These are phyloP conservation scores for Mactra quadrangularis DNA, from an alignment of 1,140 invertebrate species.

Conservation along the genomic window DNA sequence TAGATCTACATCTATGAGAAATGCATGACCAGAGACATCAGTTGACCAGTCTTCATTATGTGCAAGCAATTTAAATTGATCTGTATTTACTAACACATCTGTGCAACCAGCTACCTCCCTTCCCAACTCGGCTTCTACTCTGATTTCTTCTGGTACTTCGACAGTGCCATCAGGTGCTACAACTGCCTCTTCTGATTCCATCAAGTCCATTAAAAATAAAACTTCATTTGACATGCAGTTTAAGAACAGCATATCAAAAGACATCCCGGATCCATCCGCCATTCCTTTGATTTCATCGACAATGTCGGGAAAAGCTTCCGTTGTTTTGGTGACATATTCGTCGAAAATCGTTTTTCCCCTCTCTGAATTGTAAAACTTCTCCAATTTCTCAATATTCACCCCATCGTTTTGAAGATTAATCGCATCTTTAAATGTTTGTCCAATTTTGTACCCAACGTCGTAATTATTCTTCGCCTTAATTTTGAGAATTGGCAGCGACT, in stretches of 20 bases:
- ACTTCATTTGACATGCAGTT: constrained; percentile 30
- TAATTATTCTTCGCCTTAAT: constrained; percentile 35
- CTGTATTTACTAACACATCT: constrained; percentile 37
- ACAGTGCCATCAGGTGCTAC: no score
- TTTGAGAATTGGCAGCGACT: constrained; percentile 23
- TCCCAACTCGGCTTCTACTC: no score
- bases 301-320: constrained; percentile 29
- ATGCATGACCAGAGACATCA: constrained; percentile 3
- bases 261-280: constrained; percentile 1
- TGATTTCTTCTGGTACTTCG: background rate
- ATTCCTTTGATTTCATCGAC: constrained; percentile 42
- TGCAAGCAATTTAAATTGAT: constrained; percentile 9
- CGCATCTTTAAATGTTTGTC: constrained; percentile 27
- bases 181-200: background rate
- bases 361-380: background rate
- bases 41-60: constrained; percentile 52
- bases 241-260: constrained; percentile 30
- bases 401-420: background rate
- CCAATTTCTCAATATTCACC: background rate
- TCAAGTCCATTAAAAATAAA: no score
- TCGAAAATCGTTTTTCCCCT: constrained; percentile 8
- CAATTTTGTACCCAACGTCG: constrained; percentile 33
- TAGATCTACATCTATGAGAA: constrained; percentile 4
- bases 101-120: constrained; percentile 20
- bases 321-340: background rate